Evolutionary conservation across 2,113 vertebrate species (phyloP), one percentile per base, ranked within the genome.

Genomic region (Xiphophorus couchianus): DNA sequence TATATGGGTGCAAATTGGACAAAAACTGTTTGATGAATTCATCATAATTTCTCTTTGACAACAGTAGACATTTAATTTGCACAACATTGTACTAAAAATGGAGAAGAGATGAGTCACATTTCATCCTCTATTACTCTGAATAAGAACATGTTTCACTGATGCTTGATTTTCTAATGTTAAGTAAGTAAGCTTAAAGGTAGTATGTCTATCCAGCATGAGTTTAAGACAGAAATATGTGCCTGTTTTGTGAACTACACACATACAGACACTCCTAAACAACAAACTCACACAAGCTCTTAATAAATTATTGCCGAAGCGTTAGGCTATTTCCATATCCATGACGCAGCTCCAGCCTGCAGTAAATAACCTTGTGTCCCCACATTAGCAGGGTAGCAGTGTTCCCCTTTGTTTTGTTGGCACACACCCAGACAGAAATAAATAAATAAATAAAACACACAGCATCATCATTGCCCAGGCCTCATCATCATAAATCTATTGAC

Each of bases 361-460:
- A 91, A 91, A 92, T 85, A 88, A 94, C 91, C 93, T 90, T 80
- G 90, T 83, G 76, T 90, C 90, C 75, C 61, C 85, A 92, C 94
- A 91, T 95, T 95, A 94, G 91, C 87, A 92, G 87, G 84, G 89
- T 80, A 81, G 86, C 77, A 73, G 69, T 87, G 82, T 86, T 77
- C 84, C 81, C 80, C 71, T 81, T 82, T 85, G 78, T 85, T 91
- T 85, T 22, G 71, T 81, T 81, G 78, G 82, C 77, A 78, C 81
- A 71, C 63, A 74, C 67, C 62, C 73, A 65, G 84, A 76, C 77
- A 83, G 66, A 86, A 12, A 11, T 7, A 7, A 12, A 35, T 35
- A 11, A 12, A 37, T 35, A 37, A 37, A 37, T 11, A 37, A 11
- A 81, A 85, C 78, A 83, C 77, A 65, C 73, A 66, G 15, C 29